Evolutionary conservation across 2,888 invertebrate species (phyloP).

Genomic region (Platycnemis pennipes): DNA sequence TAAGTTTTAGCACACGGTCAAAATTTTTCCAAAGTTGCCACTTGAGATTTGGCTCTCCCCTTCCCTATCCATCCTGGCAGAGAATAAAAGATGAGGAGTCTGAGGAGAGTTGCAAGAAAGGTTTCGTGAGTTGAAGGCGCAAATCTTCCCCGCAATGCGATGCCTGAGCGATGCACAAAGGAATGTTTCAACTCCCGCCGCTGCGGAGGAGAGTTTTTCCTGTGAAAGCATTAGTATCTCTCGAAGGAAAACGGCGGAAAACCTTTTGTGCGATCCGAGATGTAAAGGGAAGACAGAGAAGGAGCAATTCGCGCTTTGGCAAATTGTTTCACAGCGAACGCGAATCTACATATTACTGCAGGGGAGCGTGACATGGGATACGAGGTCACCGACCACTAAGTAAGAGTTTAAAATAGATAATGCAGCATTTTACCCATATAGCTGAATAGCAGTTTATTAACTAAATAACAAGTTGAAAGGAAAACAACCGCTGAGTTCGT

Average conservation of each 20-base stretch:
- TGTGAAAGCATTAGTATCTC: not conserved
- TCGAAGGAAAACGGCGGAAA: not conserved
- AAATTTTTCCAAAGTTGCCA: not conserved
- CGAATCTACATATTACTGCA: not conserved
- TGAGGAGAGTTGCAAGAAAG: not conserved
- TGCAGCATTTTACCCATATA: too few relatives aligned
- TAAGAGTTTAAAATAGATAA: too few relatives aligned
- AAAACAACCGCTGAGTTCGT: too few relatives aligned
- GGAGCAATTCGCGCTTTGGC: not conserved
- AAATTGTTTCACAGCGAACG: not conserved
- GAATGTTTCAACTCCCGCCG: not conserved
- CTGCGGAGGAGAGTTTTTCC: not conserved
- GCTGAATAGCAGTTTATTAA: too few relatives aligned
- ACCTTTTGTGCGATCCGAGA: not conserved
- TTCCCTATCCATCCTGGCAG: not conserved
- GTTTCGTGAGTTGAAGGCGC: not conserved
- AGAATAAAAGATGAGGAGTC: not conserved
- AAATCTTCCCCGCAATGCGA: not conserved
- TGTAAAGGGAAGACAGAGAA: not conserved
- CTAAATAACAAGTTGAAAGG: too few relatives aligned
- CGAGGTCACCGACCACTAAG: too few relatives aligned
- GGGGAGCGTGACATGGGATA: not conserved
- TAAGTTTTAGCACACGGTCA: not conserved
- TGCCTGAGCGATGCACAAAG: conserved; percentile 6
- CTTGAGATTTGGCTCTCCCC: not conserved